Evolutionary conservation across 2,797 vertebrate species (phyloP).

Genomic region (Toxotes lorentzi): DNA sequence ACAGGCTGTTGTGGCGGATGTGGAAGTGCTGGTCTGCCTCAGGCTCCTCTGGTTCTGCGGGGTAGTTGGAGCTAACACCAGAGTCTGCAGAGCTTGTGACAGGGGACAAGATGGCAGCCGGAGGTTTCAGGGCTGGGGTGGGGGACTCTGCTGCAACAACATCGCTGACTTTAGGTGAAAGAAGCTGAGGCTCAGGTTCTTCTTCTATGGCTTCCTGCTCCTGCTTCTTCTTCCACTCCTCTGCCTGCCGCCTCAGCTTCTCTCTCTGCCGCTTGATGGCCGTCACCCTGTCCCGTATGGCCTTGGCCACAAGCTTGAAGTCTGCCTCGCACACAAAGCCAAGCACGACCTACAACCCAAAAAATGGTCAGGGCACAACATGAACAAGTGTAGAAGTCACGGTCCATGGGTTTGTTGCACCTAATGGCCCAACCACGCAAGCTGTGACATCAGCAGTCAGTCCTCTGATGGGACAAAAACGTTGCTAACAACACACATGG

Average conservation of each 20-base stretch:
- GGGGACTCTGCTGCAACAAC: conserved; percentile 32
- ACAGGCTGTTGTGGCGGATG: conserved; percentile 81
- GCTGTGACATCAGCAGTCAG: conserved; percentile 6
- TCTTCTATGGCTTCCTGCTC: conserved; percentile 83
- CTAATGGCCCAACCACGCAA: neutral
- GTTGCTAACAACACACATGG: neutral
- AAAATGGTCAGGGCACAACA: conserved; percentile 57
- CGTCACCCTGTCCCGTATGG: conserved; percentile 92
- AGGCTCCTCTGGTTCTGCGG: conserved; percentile 91
- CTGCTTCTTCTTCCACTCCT: conserved; percentile 78
- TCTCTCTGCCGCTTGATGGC: conserved; percentile 94
- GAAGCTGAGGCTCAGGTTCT: conserved; percentile 76
- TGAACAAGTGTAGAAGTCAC: conserved; percentile 5
- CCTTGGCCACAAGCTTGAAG: conserved; percentile 96
- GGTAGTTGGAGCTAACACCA: conserved; percentile 84
- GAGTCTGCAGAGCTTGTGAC: conserved; percentile 86
- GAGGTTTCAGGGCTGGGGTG: conserved; percentile 30
- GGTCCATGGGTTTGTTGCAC: conserved; percentile 14
- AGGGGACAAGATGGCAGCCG: conserved; percentile 58
- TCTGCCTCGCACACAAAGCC: conserved; percentile 95
- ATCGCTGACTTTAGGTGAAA: conserved; percentile 68
- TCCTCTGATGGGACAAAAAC: neutral
- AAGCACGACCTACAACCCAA: conserved; percentile 88
- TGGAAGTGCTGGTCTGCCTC: conserved; percentile 94
- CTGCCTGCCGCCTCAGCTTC: conserved; percentile 87